Percentiles rank a stretch among this genome's conserved stretches.
These are phyloP conservation scores for Calosoma granatense DNA, from an alignment of 1,140 invertebrate genomes.

Conservation along the genomic window DNA sequence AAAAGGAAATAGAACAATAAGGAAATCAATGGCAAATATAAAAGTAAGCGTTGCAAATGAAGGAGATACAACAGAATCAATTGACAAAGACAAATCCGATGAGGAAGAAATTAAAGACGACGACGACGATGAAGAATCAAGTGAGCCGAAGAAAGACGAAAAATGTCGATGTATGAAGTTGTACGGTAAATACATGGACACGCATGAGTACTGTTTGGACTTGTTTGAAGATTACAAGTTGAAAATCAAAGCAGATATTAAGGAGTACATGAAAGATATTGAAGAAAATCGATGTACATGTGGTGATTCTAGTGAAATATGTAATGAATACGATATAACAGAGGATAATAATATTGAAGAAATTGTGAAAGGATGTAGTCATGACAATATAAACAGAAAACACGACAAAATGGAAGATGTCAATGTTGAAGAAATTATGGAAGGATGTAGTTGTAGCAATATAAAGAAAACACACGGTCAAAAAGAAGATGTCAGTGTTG, in stretches of 20 bases:
- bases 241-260: constrained; percentile 19
- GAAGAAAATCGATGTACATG: constrained; percentile 2
- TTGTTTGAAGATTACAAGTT: constrained; percentile 19
- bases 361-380: too few species aligned
- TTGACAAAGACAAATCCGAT: not conserved
- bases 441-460: too few species aligned
- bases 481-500: too few species aligned
- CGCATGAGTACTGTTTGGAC: constrained; percentile 22
- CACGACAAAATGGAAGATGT: too few species aligned
- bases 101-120: not conserved
- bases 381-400: too few species aligned
- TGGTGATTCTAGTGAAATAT: too few species aligned
- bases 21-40: not conserved
- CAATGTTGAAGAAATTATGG: too few species aligned
- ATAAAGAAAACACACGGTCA: too few species aligned
- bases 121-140: not conserved
- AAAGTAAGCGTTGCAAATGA: not conserved
- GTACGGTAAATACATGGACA: not conserved
- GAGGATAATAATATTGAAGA: too few species aligned
- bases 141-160: not conserved
- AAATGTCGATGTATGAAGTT: not conserved
- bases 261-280: constrained; percentile 22
- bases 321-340: too few species aligned
- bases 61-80: not conserved
- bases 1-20: not conserved